Percentiles rank a stretch among this genome's conserved stretches.
Conservation (phyloP, 2,888 invertebrate genomes). For the Cephus rjabovi region DNA sequence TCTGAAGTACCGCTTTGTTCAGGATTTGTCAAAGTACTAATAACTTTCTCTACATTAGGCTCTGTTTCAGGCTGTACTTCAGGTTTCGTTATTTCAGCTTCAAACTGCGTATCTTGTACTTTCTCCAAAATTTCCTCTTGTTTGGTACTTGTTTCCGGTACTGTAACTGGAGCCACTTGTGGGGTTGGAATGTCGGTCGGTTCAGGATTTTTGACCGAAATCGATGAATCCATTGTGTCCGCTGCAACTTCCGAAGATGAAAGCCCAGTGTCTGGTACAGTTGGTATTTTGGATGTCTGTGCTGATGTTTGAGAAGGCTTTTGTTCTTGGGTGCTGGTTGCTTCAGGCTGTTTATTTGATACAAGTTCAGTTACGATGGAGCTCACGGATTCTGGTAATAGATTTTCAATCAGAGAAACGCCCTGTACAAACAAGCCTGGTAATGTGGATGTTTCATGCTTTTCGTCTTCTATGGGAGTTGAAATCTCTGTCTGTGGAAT, state of each 20-base stretch:
- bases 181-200: background rate
- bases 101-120: conserved; percentile 31
- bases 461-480: background rate
- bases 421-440: background rate
- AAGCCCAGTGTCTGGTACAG: background rate
- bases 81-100: conserved; percentile 16
- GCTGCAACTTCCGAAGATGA: background rate
- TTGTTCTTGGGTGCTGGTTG: conserved; percentile 16
- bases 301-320: conserved; percentile 13
- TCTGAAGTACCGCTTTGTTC: conserved; percentile 13
- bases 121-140: conserved; percentile 21
- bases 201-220: background rate
- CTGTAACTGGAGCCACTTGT: conserved; percentile 1
- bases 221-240: background rate
- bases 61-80: conserved; percentile 15
- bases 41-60: conserved; percentile 31
- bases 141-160: background rate
- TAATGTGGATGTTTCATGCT: conserved; percentile 13
- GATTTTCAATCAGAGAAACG: conserved; percentile 7
- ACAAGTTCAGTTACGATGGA: conserved; percentile 15
- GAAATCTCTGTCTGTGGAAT: background rate
- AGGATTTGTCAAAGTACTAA: conserved; percentile 33
- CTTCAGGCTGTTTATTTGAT: conserved; percentile 17
- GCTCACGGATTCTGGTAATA: conserved; percentile 14
- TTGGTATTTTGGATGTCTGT: background rate